Conservation (phyloP, 2,113 vertebrate genomes). For the Pantherophis guttatus region DNA sequence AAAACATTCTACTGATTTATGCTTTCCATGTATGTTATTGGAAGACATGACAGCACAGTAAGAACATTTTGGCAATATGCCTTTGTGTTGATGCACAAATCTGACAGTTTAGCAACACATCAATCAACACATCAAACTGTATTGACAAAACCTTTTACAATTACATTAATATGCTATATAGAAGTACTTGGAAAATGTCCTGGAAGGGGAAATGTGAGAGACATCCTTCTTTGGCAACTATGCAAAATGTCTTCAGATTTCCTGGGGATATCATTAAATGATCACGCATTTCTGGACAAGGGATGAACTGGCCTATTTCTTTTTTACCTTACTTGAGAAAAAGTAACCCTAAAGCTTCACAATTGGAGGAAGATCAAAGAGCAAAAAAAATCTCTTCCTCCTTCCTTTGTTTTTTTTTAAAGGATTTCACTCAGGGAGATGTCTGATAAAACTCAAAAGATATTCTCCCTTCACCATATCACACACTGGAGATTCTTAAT, state of each 20-base stretch:
- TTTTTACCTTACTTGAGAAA: not conserved
- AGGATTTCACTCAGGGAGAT: not conserved
- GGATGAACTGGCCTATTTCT: not conserved
- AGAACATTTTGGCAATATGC: slow-evolving; percentile 1
- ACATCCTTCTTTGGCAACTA: not conserved
- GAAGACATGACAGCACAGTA: not conserved
- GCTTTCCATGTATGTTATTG: not conserved
- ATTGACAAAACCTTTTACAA: not conserved
- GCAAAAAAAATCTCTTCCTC: not conserved
- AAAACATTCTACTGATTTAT: not conserved
- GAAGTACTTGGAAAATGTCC: not conserved
- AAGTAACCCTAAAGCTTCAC: not conserved
- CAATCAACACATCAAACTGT: not conserved
- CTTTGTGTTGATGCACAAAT: not conserved
- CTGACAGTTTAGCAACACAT: not conserved
- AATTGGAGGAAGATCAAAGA: not conserved
- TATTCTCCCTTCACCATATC: not conserved
- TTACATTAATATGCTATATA: not conserved
- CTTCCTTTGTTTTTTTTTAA: not conserved
- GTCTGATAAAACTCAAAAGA: not conserved
- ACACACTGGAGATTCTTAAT: not conserved
- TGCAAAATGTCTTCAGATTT: not conserved
- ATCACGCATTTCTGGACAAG: not conserved
- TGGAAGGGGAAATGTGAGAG: not conserved
- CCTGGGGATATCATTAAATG: not conserved